Conservation (phyloP, 2,113 vertebrate species). For the Tinamus guttatus region DNA sequence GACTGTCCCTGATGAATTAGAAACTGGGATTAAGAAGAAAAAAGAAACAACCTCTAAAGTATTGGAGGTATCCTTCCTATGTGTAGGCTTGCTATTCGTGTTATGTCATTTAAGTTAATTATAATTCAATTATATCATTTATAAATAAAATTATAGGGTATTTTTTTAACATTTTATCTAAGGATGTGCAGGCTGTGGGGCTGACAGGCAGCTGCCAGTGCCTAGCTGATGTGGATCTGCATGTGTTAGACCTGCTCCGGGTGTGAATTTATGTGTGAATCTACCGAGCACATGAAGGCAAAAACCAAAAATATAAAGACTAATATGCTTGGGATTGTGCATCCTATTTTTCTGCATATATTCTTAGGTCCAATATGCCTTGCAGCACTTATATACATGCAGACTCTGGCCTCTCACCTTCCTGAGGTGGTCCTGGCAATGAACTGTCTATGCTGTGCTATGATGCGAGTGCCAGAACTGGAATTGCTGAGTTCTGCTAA, state of each 20-base stretch:
- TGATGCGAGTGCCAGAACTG: background rate
- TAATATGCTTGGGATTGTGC: background rate
- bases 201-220: background rate
- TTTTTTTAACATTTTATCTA: background rate
- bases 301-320: background rate
- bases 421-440: background rate
- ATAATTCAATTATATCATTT: background rate
- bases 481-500: background rate
- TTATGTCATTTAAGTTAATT: background rate
- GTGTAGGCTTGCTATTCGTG: background rate
- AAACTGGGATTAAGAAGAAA: background rate
- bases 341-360: background rate
- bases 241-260: background rate
- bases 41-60: background rate
- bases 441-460: background rate
- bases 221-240: background rate
- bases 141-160: background rate
- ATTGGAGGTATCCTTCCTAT: background rate
- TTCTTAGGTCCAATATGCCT: background rate
- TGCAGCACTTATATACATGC: background rate
- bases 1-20: background rate
- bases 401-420: background rate
- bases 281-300: fast-evolving
- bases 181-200: background rate
- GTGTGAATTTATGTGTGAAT: background rate